Base-by-base conservation (phyloP, 1,140 invertebrate species). In the Ceratosolen solmsi region DNA sequence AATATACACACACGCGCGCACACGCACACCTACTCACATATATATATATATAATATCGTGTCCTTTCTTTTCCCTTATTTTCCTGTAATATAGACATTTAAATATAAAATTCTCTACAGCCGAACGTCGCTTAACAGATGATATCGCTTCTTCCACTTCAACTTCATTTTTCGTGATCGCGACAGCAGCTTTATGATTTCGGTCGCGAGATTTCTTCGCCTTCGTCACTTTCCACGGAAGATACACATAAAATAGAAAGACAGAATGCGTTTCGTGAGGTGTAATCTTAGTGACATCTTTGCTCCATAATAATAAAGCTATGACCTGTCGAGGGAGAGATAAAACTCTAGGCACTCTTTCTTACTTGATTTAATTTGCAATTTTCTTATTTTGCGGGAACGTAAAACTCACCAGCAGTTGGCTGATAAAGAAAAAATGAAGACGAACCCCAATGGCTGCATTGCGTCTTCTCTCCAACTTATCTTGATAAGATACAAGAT, bases 61-160 rank as follows among this genome's bases (percentile, higher is more conserved):
- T 54, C 51, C 3, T 54, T 68, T 58, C 49, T 58, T 54, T 71
- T 15, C 38, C 33, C 41, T 22, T 7, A 49, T 4, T 54, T 75
- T 54, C 70, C 60, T 79, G 78, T 70, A 63, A 72, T 82, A 65
- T 46, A 85, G 72, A 79, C 82, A 87, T 89, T 89, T 80, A 87
- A 87, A 88, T 89, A 87, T 87, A 87, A 85, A 87, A 85, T 7
- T 7, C 83, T 83, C 17, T 46, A 82, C 86, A 85, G 77, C 83
- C 84, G 80, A 84, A 84, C 85, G 87, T 87, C 88, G 86, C 88
- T 89, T 87, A 82, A 83, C 83, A 85, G 79, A 80, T 80, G 13
- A 54, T 54, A 80, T 80, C 71, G 38, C 15, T 36, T 33, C 38
- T 3, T 33, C 30, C 2, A 0, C 51, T 46, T 51, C 51, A 49